Conservation (phyloP, 2,888 invertebrate genomes). For the Drosophila kambysellisi region DNA sequence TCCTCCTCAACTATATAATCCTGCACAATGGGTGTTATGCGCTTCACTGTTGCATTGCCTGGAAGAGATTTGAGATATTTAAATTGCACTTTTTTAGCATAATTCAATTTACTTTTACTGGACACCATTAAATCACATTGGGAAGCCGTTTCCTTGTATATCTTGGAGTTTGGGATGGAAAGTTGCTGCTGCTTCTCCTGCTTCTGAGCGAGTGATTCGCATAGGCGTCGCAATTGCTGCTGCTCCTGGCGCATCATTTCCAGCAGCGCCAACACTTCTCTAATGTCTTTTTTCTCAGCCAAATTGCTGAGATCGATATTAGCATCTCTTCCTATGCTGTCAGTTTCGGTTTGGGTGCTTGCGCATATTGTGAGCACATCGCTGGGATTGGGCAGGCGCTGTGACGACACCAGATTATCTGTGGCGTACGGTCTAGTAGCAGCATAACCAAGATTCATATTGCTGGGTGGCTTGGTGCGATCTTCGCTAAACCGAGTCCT, state of each 20-base stretch:
- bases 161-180: conserved; percentile 1
- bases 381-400: conserved; percentile 3
- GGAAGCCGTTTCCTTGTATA: conserved; percentile 49
- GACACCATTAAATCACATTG: conserved; percentile 59
- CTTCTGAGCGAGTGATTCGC: conserved; percentile 55
- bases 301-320: conserved; percentile 46
- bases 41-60: conserved; percentile 47
- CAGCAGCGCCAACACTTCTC: conserved; percentile 58
- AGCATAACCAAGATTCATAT: conserved; percentile 32
- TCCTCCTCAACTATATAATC: conserved; percentile 65
- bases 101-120: conserved; percentile 35
- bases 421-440: conserved; percentile 2
- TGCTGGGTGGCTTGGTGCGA: conserved; percentile 1
- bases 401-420: conserved; percentile 5
- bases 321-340: conserved; percentile 2
- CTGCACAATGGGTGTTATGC: conserved; percentile 54
- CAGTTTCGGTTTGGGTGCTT: conserved; percentile 81
- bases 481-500: conserved; percentile 41
- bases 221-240: conserved; percentile 61
- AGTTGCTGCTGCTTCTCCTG: conserved; percentile 20
- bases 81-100: neutral
- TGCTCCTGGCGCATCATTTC: conserved; percentile 76
- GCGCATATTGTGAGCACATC: conserved; percentile 81
- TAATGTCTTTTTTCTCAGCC: conserved; percentile 75
- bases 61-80: neutral